phyloP scores from a whole-genome alignment of 2,888 invertebrate species.

The Leuctra nigra region DNA sequence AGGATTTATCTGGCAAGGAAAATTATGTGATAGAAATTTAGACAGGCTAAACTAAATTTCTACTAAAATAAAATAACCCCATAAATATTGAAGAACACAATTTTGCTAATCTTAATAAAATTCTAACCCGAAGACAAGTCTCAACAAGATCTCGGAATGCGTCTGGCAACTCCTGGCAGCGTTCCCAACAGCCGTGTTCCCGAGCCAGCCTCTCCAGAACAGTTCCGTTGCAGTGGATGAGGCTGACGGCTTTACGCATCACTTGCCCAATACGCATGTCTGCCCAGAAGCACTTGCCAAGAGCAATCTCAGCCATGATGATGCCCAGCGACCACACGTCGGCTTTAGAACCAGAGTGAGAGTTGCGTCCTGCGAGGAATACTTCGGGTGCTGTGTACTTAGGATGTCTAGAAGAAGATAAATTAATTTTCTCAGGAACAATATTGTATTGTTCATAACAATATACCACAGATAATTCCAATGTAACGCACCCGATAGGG shows the following conservation, averaged over 20 bases:
- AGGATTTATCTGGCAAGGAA: conserved; percentile 49
- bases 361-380: conserved; percentile 53
- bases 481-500: conserved; percentile 64
- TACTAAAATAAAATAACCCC: too few relatives aligned
- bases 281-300: conserved; percentile 64
- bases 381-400: conserved; percentile 79
- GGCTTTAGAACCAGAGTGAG: conserved; percentile 58
- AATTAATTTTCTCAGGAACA: not conserved
- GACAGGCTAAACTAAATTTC: too few relatives aligned
- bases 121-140: conserved; percentile 1
- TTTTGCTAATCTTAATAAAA: too few relatives aligned
- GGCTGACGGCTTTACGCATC: conserved; percentile 65
- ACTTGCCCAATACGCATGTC: conserved; percentile 67
- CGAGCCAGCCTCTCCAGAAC: conserved; percentile 67
- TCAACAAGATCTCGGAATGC: conserved; percentile 9
- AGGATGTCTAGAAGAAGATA: conserved; percentile 51
- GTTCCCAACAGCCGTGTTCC: conserved; percentile 64
- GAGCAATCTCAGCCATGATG: conserved; percentile 70
- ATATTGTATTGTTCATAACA: conserved; percentile 2
- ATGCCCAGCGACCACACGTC: conserved; percentile 96
- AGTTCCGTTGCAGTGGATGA: conserved; percentile 52
- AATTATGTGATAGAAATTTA: too few relatives aligned
- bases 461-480: conserved; percentile 13
- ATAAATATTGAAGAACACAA: too few relatives aligned
- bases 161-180: conserved; percentile 1